Evolutionary conservation across 1,140 invertebrate species (phyloP), one percentile per base, ranked within the genome.

Genomic region (Formica selysi): DNA sequence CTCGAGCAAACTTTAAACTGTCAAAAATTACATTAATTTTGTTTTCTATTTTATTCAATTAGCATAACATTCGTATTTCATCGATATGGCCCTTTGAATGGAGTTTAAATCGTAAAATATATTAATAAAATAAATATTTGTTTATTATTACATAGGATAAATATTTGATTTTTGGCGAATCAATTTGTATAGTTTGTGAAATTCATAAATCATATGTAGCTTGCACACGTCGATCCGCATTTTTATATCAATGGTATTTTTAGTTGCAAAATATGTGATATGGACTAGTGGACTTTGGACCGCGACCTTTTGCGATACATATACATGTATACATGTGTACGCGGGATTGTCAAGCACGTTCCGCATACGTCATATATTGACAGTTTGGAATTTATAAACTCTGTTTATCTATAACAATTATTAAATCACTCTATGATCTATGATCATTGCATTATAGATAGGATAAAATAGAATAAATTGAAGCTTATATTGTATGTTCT

Each of bases 201-300:
- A 59, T 59, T 59, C 22, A 2, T 26, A 36, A 32, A n/a, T 38
- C 0, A 61, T 61, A 29, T 29, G 2, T 22, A 59, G 7, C 38
- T 44, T 44, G 10, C 10, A 11, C 10, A 44, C 10, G 22, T 57
- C 32, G 13, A 38, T 54, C 16, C 29, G 13, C 5, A 61, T 8
- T 38, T 61, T 32, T 54, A 19, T 57, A 51, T 36, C 10, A 16
- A 51, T 44, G 71, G 59, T 74, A 74, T 74, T 74, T 74, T 74
- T 74, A 74, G 71, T 22, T 41, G 4, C 11, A 59, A 59, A 2
- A 13, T 19, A 51, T 16, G n/a, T 38, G 6, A 8, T 2, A 7
- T 29, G 74, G 26, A 76, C 74, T 76, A 2, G 7, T 29, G 74
- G 26, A 76, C 74, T 76, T 76, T 76, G 57, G 57, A 76, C 19